Percentiles rank a stretch among this genome's conserved stretches.
phyloP scores from a whole-genome alignment of 2,888 invertebrate genomes.

The Trissonchulus latispiculum region DNA sequence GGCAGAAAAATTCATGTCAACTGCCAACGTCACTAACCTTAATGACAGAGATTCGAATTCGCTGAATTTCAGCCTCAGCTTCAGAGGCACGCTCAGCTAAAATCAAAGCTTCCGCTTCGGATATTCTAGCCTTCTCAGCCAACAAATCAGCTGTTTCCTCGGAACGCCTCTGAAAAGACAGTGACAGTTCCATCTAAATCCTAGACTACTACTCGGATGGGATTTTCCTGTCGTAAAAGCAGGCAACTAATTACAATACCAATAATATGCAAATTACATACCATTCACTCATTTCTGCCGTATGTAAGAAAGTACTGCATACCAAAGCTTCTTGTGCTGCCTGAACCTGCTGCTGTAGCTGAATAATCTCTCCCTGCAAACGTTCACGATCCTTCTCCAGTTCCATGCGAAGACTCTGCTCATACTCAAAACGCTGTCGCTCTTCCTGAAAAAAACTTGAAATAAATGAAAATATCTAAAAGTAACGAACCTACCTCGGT shows the following conservation, averaged over 20 bases:
- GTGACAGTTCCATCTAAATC: too few species aligned
- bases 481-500: too few species aligned
- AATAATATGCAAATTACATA: too few species aligned
- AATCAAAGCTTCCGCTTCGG: constrained; percentile 86
- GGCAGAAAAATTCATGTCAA: too few species aligned
- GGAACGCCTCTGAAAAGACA: constrained; percentile 12
- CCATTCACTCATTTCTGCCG: too few species aligned
- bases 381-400: constrained; percentile 82
- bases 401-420: constrained; percentile 81
- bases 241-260: too few species aligned
- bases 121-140: constrained; percentile 87
- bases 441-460: constrained; percentile 67
- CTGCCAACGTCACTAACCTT: too few species aligned
- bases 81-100: constrained; percentile 83
- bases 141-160: constrained; percentile 91
- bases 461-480: too few species aligned
- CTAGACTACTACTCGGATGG: too few species aligned
- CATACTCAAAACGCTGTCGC: constrained; percentile 75
- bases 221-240: too few species aligned
- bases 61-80: constrained; percentile 84
- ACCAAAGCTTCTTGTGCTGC: constrained; percentile 83
- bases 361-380: constrained; percentile 73
- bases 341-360: constrained; percentile 83
- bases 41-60: constrained; percentile 54
- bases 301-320: too few species aligned